These are phyloP conservation scores for Erethizon dorsatum DNA, from an alignment of 2,797 vertebrate species.

Conservation along the genomic window DNA sequence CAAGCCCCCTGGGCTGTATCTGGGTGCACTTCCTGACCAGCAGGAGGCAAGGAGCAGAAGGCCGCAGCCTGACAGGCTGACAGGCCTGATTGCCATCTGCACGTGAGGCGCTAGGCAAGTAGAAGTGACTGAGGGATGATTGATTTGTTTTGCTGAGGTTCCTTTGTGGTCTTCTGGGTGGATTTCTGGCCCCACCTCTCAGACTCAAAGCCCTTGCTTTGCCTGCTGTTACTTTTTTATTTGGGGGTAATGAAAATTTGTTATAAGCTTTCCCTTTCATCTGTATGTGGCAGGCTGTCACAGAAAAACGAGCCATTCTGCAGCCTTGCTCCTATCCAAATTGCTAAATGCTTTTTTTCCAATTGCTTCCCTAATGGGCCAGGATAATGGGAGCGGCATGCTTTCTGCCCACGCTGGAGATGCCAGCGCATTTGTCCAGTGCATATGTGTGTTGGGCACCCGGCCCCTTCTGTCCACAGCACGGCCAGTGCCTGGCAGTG, in stretches of 20 bases:
- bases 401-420: constrained; percentile 90
- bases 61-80: constrained; percentile 90
- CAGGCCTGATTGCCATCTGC: constrained; percentile 91
- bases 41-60: constrained; percentile 87
- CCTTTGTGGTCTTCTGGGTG: constrained; percentile 91
- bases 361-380: constrained; percentile 92
- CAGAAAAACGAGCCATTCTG: constrained; percentile 90
- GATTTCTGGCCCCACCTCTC: constrained; percentile 91
- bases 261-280: constrained; percentile 91
- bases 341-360: constrained; percentile 92
- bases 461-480: constrained; percentile 57
- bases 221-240: constrained; percentile 91
- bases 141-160: constrained; percentile 91
- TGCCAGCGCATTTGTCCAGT: constrained; percentile 92
- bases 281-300: constrained; percentile 91
- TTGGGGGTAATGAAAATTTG: constrained; percentile 91
- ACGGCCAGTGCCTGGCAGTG: neutral
- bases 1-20: constrained; percentile 82
- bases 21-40: constrained; percentile 88
- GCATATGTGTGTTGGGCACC: constrained; percentile 91
- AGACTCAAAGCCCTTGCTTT: constrained; percentile 90
- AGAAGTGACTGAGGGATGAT: constrained; percentile 90
- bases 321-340: constrained; percentile 91
- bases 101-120: constrained; percentile 87
- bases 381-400: constrained; percentile 91